Evolutionary conservation across 2,888 invertebrate species (phyloP).

Genomic region (Epinotia brunnichana): DNA sequence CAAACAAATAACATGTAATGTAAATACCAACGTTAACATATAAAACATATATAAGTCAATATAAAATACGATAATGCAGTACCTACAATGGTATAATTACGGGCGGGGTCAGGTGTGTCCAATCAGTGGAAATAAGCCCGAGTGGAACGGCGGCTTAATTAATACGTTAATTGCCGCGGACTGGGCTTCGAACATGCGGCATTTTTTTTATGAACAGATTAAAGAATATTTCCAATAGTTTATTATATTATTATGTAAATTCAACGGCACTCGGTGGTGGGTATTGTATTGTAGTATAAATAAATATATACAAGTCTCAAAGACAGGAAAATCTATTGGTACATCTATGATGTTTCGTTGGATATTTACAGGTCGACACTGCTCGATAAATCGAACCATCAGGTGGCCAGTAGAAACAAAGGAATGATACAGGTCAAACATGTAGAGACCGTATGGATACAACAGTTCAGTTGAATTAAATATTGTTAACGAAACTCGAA

Average conservation of each 20-base stretch:
- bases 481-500: background rate
- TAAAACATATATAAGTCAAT: conserved; percentile 36
- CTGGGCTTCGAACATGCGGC: conserved; percentile 43
- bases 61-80: conserved; percentile 49
- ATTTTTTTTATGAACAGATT: conserved; percentile 47
- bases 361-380: background rate
- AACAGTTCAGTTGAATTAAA: background rate
- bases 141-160: conserved; percentile 48
- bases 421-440: background rate
- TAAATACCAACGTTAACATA: conserved; percentile 42
- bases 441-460: background rate
- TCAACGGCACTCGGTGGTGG: background rate
- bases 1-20: conserved; percentile 69
- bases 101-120: conserved; percentile 54
- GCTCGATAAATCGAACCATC: background rate
- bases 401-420: background rate
- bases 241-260: conserved; percentile 13
- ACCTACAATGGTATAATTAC: conserved; percentile 52
- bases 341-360: background rate
- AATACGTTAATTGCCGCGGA: conserved; percentile 51
- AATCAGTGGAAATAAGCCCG: conserved; percentile 50
- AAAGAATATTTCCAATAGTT: conserved; percentile 14
- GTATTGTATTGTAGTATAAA: background rate
- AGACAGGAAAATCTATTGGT: background rate
- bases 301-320: background rate